phyloP scores from a whole-genome alignment of 2,113 vertebrate genomes.

The Jacana jacana region DNA sequence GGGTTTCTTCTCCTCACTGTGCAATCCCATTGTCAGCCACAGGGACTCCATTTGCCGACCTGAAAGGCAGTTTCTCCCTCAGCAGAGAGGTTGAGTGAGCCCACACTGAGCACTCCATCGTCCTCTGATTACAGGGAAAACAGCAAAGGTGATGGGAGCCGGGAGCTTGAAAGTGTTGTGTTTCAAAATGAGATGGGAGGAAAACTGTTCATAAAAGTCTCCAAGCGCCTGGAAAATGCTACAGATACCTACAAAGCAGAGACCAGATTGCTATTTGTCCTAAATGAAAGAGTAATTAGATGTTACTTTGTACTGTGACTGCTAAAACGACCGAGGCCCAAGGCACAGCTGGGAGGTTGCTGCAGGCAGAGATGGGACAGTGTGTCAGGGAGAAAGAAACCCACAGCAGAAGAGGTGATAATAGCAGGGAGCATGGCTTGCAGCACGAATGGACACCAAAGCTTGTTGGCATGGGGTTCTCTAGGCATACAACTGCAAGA shows the following conservation, averaged over 20 bases:
- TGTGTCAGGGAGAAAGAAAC: background rate
- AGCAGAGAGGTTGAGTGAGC: background rate
- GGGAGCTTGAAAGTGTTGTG: background rate
- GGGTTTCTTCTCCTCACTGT: background rate
- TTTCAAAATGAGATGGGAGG: background rate
- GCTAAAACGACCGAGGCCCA: background rate
- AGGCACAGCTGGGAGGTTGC: background rate
- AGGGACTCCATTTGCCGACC: background rate
- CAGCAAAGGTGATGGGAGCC: background rate
- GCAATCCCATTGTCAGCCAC: background rate
- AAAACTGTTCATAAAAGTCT: background rate
- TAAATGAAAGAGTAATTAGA: background rate
- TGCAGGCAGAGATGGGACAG: background rate
- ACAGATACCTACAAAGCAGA: too few relatives aligned
- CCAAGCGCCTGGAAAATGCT: background rate
- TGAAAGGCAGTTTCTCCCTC: background rate
- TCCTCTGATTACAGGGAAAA: background rate
- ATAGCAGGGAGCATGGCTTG: background rate
- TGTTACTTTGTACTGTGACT: background rate
- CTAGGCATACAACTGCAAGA: background rate
- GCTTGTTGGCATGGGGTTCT: background rate
- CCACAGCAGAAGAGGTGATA: background rate
- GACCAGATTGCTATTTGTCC: background rate
- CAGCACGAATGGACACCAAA: background rate
- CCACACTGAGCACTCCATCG: background rate